phyloP scores from a whole-genome alignment of 2,797 vertebrate species.

The Microctenopoma stevenorrisi region DNA sequence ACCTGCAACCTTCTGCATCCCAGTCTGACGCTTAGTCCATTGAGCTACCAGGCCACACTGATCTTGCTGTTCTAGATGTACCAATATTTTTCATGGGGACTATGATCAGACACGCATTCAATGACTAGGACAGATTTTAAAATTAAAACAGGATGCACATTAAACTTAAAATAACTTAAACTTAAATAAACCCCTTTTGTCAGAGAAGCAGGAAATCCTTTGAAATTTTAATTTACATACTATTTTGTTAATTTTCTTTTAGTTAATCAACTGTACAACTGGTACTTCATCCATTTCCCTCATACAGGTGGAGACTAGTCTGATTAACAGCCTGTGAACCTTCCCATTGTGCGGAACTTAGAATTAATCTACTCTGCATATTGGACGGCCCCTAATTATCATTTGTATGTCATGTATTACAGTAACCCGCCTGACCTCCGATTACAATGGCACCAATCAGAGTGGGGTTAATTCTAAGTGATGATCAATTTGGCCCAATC shows the following conservation, averaged over 20 bases:
- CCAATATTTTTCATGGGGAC: too few species aligned
- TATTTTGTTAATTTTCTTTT: constrained; percentile 19
- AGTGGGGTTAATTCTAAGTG: constrained; percentile 73
- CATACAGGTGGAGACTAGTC: constrained; percentile 37
- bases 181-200: background rate
- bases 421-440: constrained; percentile 68
- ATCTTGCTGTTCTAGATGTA: too few species aligned
- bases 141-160: background rate
- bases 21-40: too few species aligned
- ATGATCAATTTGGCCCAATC: constrained; percentile 77
- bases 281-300: constrained; percentile 39
- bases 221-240: constrained; percentile 42
- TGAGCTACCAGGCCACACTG: too few species aligned
- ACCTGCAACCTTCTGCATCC: too few species aligned
- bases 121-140: background rate
- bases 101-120: too few species aligned
- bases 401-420: constrained; percentile 74
- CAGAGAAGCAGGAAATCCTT: background rate
- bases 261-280: constrained; percentile 56
- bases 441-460: constrained; percentile 77
- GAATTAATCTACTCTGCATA: constrained; percentile 71
- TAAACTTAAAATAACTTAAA: too few species aligned
- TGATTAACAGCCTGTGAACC: constrained; percentile 71
- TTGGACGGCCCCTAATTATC: constrained; percentile 74
- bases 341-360: constrained; percentile 49